Percentiles rank a stretch among this genome's conserved stretches.
These are phyloP conservation scores for Xiphophorus couchianus DNA, from an alignment of 2,113 vertebrate genomes.

Conservation along the genomic window DNA sequence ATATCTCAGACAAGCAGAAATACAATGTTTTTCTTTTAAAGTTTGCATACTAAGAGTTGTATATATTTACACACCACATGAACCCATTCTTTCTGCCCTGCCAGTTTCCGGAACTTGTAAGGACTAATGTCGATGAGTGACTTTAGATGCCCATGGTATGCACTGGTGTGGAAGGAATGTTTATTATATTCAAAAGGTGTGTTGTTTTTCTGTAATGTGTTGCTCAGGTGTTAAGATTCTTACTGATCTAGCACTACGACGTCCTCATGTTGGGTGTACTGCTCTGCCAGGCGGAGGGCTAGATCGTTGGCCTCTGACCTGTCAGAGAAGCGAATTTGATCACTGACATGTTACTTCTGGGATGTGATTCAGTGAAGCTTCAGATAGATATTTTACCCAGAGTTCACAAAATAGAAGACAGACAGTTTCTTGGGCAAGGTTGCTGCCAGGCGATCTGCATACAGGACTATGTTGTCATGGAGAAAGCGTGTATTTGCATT, in stretches of 20 bases:
- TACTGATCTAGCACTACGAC: slow-evolving; percentile 93
- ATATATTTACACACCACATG: slow-evolving; percentile 89
- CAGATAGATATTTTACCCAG: slow-evolving; percentile 82
- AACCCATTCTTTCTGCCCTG: slow-evolving; percentile 96
- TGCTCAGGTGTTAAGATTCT: slow-evolving; percentile 48
- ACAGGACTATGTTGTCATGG: slow-evolving; percentile 90
- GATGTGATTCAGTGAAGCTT: too few relatives aligned
- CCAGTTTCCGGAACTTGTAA: slow-evolving; percentile 94
- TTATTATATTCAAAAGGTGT: slow-evolving; percentile 17
- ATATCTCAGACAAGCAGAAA: slow-evolving; percentile 5
- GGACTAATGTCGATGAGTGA: slow-evolving; percentile 97
- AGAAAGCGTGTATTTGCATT: slow-evolving; percentile 93
- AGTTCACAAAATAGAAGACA: slow-evolving; percentile 95
- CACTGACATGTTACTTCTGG: neutral
- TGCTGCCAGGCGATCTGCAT: slow-evolving; percentile 85
- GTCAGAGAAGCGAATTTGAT: slow-evolving; percentile 1
- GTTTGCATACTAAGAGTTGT: slow-evolving; percentile 12
- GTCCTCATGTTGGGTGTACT: slow-evolving; percentile 87
- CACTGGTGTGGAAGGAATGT: slow-evolving; percentile 77
- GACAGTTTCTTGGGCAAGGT: slow-evolving; percentile 86
- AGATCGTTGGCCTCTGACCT: slow-evolving; percentile 97
- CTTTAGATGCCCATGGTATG: slow-evolving; percentile 94
- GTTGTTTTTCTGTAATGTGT: neutral
- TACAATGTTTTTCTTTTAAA: neutral
- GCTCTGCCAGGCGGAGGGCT: slow-evolving; percentile 88